Evolutionary conservation across 2,797 vertebrate genomes (phyloP).

Genomic region (Loriculus beryllinus): DNA sequence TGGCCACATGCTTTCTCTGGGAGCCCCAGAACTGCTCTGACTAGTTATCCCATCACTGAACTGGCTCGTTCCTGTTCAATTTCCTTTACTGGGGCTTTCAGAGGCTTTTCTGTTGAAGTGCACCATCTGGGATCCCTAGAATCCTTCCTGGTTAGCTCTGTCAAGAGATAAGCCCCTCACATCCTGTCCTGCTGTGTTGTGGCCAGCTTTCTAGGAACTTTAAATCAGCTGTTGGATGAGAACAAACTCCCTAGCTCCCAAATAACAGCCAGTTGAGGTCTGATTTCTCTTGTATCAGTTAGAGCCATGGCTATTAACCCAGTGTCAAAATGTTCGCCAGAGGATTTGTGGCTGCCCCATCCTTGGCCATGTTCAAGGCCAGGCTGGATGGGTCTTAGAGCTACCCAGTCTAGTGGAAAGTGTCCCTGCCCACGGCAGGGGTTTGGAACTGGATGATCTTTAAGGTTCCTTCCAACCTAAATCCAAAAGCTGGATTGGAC

Average conservation of each 20-base stretch:
- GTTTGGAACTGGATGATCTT: neutral
- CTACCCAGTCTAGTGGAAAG: neutral
- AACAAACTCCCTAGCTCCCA: neutral
- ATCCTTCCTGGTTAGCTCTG: neutral
- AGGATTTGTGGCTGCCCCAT: neutral
- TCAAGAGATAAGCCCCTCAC: neutral
- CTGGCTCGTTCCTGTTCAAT: neutral
- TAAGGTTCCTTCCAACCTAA: neutral
- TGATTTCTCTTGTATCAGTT: neutral
- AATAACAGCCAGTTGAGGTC: neutral
- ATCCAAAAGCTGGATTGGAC: neutral
- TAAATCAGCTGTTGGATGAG: neutral
- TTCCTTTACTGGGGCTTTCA: neutral
- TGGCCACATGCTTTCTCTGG: neutral
- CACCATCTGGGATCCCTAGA: conserved; percentile 43
- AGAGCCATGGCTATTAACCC: neutral
- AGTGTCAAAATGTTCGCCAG: neutral
- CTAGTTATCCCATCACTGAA: neutral
- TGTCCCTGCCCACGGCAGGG: neutral
- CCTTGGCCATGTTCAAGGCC: neutral
- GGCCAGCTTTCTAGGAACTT: neutral
- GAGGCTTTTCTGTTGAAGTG: neutral
- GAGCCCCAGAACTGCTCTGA: neutral
- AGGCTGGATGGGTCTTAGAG: neutral
- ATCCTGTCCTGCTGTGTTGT: neutral